Base-by-base conservation (phyloP, 2,888 invertebrate genomes). In the Eugnorisma glareosa region DNA sequence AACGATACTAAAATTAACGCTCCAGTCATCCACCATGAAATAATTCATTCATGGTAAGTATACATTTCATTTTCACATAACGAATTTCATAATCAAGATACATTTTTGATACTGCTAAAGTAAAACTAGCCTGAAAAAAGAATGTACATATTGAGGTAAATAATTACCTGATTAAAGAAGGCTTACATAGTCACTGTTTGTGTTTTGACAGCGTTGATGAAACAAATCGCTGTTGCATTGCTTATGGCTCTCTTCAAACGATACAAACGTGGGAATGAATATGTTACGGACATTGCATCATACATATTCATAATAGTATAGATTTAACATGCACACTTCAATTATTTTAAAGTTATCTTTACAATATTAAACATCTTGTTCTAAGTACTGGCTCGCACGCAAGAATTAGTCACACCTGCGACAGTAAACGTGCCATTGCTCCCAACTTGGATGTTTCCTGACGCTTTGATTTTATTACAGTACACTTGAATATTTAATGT, bases 391-490 rank as follows among this genome's bases (percentile, higher is more conserved):
- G 78, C 81, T 85, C 86, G 86, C 89, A 89, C 88, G 88, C 86
- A 83, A 85, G 89, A 85, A 91, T 93, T 93, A 90, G 92, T 92
- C 93, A 93, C 92, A 93, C 92, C 90, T 91, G 89, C 88, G 88
- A 89, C 86, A 84, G 82, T 92, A 89, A 92, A 91, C 88, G 90
- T 91, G 91, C 86, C 90, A 85, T 89, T 89, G 90, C 89, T 90
- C 91, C 89, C 85, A 82, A 77, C 81, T 84, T 73, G 79, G 81
- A 83, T 80, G 84, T 89, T 84, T 89, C 80, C 88, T 86, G 84
- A 83, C 85, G 87, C 85, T 87, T 88, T 81, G 76, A 82, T 91
- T 93, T 93, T 91, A 92, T 90, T 88, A 85, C 86, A 80, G 74
- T 81, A 83, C 84, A 89, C 85, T 88, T 88, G 84, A 89, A 90